phyloP scores from a whole-genome alignment of 1,140 invertebrate species.

The Zaprionus gabonicus region DNA sequence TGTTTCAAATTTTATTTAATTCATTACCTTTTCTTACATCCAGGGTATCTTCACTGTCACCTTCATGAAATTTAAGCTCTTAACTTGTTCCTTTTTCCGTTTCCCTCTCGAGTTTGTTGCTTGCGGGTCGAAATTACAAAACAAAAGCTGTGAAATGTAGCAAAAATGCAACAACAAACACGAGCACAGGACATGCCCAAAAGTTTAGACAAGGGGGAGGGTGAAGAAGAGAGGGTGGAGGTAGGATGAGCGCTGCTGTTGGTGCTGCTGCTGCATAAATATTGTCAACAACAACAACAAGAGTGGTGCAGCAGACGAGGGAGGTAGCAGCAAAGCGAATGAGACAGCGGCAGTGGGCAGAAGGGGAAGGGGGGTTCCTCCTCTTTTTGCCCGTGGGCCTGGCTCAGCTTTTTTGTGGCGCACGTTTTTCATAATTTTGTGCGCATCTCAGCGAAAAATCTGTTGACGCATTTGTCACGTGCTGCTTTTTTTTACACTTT shows the following conservation, averaged over 20 bases:
- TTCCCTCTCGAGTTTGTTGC: constrained; percentile 52
- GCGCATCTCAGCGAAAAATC: constrained; percentile 82
- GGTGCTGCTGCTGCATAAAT: constrained; percentile 81
- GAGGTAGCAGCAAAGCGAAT: constrained; percentile 9
- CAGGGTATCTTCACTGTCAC: background rate
- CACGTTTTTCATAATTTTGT: constrained; percentile 78
- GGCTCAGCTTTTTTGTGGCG: constrained; percentile 54
- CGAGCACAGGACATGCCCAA: background rate
- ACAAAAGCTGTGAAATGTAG: constrained; percentile 75
- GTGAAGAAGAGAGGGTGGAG: background rate
- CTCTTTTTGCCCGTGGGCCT: constrained; percentile 13
- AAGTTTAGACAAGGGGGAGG: background rate
- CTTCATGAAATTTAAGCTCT: background rate
- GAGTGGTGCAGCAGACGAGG: background rate
- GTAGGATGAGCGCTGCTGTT: constrained; percentile 41
- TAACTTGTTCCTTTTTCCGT: constrained; percentile 3
- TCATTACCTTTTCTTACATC: no score
- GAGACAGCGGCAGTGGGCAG: constrained; percentile 6
- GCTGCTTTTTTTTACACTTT: constrained; percentile 45
- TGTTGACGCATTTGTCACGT: constrained; percentile 83
- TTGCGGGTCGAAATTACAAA: constrained; percentile 70
- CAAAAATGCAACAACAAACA: constrained; percentile 75
- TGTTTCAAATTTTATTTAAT: no score
- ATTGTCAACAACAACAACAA: constrained; percentile 68
- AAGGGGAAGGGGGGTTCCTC: constrained; percentile 7